Evolutionary conservation across 2,888 invertebrate genomes (phyloP), one percentile per base, ranked within the genome.

Genomic region (Aproaerema taeniolella): DNA sequence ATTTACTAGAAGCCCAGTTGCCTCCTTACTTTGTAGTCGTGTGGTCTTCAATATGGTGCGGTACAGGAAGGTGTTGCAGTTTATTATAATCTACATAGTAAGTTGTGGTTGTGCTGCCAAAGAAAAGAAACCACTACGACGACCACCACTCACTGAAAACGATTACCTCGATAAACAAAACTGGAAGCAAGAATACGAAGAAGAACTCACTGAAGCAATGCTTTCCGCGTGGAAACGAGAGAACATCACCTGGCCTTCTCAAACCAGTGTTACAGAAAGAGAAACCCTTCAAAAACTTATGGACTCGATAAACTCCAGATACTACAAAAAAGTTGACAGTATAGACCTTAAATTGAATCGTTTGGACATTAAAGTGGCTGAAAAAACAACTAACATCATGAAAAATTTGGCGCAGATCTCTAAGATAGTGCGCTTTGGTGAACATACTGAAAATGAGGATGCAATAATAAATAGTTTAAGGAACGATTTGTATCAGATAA

Each of bases 161-260:
- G 64, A 68, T 1, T 49, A 61, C 32, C 43, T 49, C 1, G 79
- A 76, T 25, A 77, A 73, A 40, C 51, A 64, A 1, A 49, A 79
- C 6, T 85, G 85, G 85, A 81, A 79, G 54, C 70, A 77, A 9
- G 82, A 79, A 43, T 83, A 79, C 44, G 85, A 85, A 44, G 61
- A 68, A 1, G 83, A 85, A 51, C 53, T 85, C 25, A 75, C 60
- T 7, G 76, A 81, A n/a, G 82, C 83, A 4, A 72, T 82, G 62
- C 53, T 79, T 2, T 43, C 60, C 0, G 46, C 64, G 1, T 67
- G 52, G 33, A 70, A 61, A 38, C 54, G 62, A 7, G 67, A 66
- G 1, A 82, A 83, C 40, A 38, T 49, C 11, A 81, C 81, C 2
- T 60, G 79, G 25, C 54, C 62, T 1, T 42, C 54, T 1, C 75